Conservation (phyloP, 2,113 vertebrate genomes). For the Lynx canadensis region DNA sequence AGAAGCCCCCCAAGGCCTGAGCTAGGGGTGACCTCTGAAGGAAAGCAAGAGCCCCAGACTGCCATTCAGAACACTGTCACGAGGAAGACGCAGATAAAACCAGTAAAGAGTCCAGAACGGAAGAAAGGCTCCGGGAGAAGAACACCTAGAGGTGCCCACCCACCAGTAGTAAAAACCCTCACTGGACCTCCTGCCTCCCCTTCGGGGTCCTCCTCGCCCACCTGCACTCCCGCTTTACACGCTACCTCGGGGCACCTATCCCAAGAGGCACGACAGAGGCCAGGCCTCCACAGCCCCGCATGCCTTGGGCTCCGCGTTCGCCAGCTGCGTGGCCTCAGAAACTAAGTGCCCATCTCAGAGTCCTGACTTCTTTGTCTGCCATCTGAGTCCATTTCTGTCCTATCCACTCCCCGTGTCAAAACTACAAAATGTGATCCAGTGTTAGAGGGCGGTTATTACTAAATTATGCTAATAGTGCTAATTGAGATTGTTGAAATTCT, state of each 20-base stretch:
- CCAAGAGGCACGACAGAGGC: accelerated
- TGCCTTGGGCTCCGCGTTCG: background rate
- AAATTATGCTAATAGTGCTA: constrained; percentile 35
- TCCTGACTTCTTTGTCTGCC: background rate
- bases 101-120: background rate
- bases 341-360: background rate
- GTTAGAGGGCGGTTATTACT: background rate
- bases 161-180: background rate
- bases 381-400: background rate
- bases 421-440: background rate
- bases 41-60: background rate
- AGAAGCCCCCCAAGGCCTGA: background rate
- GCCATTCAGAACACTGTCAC: background rate
- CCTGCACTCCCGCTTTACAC: background rate
- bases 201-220: background rate
- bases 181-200: background rate
- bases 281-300: background rate
- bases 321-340: background rate
- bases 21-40: background rate
- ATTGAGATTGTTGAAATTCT: constrained; percentile 40
- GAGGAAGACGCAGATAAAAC: background rate
- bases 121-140: background rate
- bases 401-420: background rate
- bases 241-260: background rate
- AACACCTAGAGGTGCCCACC: background rate